Evolutionary conservation across 2,888 invertebrate genomes (phyloP).

Genomic region (Julus scanicus): DNA sequence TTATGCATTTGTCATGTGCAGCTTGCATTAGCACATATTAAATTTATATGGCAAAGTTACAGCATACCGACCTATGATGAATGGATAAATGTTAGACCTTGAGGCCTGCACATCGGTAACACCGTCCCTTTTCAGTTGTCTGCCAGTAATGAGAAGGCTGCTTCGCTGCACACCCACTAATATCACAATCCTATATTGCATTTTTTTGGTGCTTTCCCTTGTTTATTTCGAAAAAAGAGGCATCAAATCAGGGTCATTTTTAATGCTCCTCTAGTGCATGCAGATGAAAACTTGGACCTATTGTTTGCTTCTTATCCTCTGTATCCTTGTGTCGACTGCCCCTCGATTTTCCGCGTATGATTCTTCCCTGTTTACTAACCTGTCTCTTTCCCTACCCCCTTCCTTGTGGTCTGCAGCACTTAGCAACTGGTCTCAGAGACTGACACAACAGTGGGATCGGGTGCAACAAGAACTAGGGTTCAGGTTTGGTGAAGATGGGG

Average conservation of each 20-base stretch:
- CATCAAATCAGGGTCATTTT: background rate
- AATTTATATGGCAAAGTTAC: background rate
- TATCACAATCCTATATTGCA: background rate
- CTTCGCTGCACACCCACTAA: conserved; percentile 34
- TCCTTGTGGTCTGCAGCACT: conserved; percentile 52
- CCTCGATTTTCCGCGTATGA: conserved; percentile 14
- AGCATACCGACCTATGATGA: background rate
- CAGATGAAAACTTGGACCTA: background rate
- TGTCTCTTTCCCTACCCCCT: conserved; percentile 56
- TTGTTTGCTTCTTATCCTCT: conserved; percentile 8
- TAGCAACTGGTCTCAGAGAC: conserved; percentile 54
- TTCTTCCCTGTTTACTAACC: conserved; percentile 49
- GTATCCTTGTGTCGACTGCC: conserved; percentile 24
- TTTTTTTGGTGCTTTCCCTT: background rate
- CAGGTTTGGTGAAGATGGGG: conserved; percentile 58
- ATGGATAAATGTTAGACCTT: background rate
- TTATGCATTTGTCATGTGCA: conserved; percentile 11
- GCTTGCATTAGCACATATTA: conserved; percentile 25
- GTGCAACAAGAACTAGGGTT: conserved; percentile 54
- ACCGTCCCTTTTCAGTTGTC: conserved; percentile 4
- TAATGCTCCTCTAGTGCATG: background rate
- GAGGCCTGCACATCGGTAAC: background rate
- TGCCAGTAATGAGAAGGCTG: conserved; percentile 30
- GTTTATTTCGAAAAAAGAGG: background rate
- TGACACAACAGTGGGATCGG: conserved; percentile 56